Evolutionary conservation across 2,888 invertebrate genomes (phyloP).

Genomic region (Crossocerus cetratus): DNA sequence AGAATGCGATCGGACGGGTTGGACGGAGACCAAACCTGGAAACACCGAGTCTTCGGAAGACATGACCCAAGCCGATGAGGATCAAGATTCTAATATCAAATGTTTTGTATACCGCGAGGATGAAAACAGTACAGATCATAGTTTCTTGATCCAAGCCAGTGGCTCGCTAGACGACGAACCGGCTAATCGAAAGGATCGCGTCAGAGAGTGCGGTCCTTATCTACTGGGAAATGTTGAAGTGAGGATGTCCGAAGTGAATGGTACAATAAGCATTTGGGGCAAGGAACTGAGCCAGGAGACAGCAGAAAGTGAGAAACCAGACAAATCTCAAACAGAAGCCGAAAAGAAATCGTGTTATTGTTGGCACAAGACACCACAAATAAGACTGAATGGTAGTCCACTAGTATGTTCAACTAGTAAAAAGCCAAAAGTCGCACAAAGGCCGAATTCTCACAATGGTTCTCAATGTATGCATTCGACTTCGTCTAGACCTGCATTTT

Average conservation of each 20-base stretch:
- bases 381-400: conserved; percentile 50
- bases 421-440: conserved; percentile 55
- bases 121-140: conserved; percentile 65
- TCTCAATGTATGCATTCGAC: conserved; percentile 31
- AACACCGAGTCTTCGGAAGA: conserved; percentile 13
- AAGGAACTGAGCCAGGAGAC: conserved; percentile 64
- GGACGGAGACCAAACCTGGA: conserved; percentile 9
- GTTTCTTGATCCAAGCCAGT: conserved; percentile 71
- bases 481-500: conserved; percentile 18
- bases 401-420: conserved; percentile 62
- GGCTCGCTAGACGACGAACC: conserved; percentile 46
- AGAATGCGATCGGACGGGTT: conserved; percentile 12
- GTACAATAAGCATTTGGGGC: conserved; percentile 74
- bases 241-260: conserved; percentile 73
- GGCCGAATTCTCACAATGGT: conserved; percentile 25
- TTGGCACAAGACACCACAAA: conserved; percentile 49
- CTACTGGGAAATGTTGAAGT: conserved; percentile 73
- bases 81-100: conserved; percentile 66
- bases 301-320: conserved; percentile 44
- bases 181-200: conserved; percentile 47
- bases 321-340: conserved; percentile 45
- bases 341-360: conserved; percentile 32
- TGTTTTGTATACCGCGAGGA: conserved; percentile 71
- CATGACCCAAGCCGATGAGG: conserved; percentile 39
- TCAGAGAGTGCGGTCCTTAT: conserved; percentile 74